Evolutionary conservation across 2,113 vertebrate genomes (phyloP).

Genomic region (Chrysemys picta): DNA sequence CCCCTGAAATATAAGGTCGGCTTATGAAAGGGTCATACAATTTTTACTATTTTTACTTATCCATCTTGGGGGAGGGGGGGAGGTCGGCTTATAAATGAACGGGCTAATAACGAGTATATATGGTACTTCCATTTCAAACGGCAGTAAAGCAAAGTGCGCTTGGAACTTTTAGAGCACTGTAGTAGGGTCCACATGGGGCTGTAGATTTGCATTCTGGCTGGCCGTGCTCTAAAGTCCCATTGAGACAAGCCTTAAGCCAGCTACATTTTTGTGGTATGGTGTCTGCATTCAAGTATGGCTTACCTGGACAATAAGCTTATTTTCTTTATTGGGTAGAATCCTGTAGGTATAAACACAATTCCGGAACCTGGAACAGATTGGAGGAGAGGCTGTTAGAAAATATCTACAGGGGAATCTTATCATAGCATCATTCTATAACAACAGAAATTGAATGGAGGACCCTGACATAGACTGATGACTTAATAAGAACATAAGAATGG

Average conservation of each 20-base stretch:
- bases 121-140: neutral
- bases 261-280: neutral
- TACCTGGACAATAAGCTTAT: slow-evolving; percentile 95
- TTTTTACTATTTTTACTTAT: too few species aligned
- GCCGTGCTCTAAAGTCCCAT: neutral
- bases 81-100: too few species aligned
- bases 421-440: rapidly evolving
- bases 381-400: slow-evolving; percentile 4
- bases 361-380: slow-evolving; percentile 86
- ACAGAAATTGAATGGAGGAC: neutral
- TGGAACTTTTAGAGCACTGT: neutral
- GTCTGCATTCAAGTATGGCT: slow-evolving; percentile 23
- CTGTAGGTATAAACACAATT: slow-evolving; percentile 97
- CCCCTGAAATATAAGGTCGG: too few species aligned
- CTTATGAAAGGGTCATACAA: too few species aligned
- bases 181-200: neutral
- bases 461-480: rapidly evolving
- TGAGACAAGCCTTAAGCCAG: neutral
- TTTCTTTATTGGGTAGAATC: slow-evolving; percentile 94
- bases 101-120: too few species aligned
- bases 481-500: neutral
- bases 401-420: neutral
- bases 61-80: too few species aligned
- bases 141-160: neutral
- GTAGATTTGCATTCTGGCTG: neutral